Evolutionary conservation across 2,888 invertebrate genomes (phyloP), one percentile per base, ranked within the genome.

Genomic region (Andrena bicolor): DNA sequence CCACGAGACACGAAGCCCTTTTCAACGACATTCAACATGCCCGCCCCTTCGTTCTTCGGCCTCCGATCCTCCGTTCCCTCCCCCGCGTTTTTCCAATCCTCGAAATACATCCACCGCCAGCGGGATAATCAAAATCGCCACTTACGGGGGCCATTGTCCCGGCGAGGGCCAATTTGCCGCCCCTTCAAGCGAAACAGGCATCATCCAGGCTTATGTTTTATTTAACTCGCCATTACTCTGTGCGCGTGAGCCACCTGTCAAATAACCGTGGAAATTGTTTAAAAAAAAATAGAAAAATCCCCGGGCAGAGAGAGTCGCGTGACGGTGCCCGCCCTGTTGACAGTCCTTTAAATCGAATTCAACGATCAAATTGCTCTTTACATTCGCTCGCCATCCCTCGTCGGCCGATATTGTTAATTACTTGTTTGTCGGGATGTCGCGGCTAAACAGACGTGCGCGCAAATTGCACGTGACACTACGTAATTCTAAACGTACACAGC

Each of bases 1-100:
- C 82, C 84, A 28, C 28, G 87, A 69, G 80, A 71, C 64, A 84
- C 70, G 80, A 80, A 78, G 63, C 86, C 74, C 68, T 28, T 73
- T 73, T 58, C 68, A 82, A 80, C 58, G 77, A 73, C 64, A 65
- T 76, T 73, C 75, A 20, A 60, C n/a, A n/a, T 26, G 1, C 10
- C 20, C 7, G 6, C 8, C 28, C n/a, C 26, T 26, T 16, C 32
- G 58, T 5, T 7, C 30, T 20, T 16, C 32, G 10, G 8, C 66
- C 35, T 76, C n/a, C 69, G 65, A 10, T 61, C 8, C 68, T 30
- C 56, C 1, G 20, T 8, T 32, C 0, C 7, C 16, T 30, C 71
- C 2, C n/a, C 70, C 28, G 0, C 10, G 8, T 13, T 26, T 20
- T 23, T 35, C n/a, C 26, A 32, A 20, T 58, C 60, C 41, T 16